Percentiles rank a stretch among this genome's conserved stretches.
Conservation (phyloP, 2,888 invertebrate species). For the Parapristionchus giblindavisi region DNA sequence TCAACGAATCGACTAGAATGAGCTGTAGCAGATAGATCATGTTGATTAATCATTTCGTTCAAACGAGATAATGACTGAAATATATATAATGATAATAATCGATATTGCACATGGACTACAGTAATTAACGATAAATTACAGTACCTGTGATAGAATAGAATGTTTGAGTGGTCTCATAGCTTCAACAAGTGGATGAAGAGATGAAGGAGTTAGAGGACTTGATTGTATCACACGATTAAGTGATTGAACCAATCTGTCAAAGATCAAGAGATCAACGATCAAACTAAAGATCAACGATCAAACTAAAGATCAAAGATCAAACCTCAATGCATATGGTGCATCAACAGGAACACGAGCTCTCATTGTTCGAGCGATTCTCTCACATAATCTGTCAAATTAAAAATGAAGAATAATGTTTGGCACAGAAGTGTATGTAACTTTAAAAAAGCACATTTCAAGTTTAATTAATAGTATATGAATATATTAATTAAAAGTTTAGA, state of each 20-base stretch:
- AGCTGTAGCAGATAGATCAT: slow-evolving; percentile 48
- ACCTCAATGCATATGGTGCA: slow-evolving; percentile 39
- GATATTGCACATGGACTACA: neutral
- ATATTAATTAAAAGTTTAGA: too few species aligned
- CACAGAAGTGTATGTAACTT: neutral
- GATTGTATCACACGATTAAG: slow-evolving; percentile 50
- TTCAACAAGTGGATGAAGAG: slow-evolving; percentile 52
- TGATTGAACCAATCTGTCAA: slow-evolving; percentile 52
- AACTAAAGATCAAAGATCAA: neutral
- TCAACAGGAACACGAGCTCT: slow-evolving; percentile 51
- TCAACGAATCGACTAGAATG: slow-evolving; percentile 56
- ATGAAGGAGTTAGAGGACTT: slow-evolving; percentile 43
- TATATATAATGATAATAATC: neutral
- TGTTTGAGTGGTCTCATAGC: slow-evolving; percentile 63
- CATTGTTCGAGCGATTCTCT: slow-evolving; percentile 51
- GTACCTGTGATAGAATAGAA: slow-evolving; percentile 50
- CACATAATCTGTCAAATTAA: slow-evolving; percentile 45
- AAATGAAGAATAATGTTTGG: neutral
- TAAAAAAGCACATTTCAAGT: neutral
- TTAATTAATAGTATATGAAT: neutral
- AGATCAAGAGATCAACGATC: neutral
- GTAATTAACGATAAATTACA: neutral
- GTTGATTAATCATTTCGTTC: slow-evolving; percentile 83
- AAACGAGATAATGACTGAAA: slow-evolving; percentile 81
- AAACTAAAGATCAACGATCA: neutral